Percentiles rank a stretch among this genome's conserved stretches.
These are phyloP conservation scores for Silurus meridionalis DNA, from an alignment of 2,113 vertebrate genomes.

Conservation along the genomic window DNA sequence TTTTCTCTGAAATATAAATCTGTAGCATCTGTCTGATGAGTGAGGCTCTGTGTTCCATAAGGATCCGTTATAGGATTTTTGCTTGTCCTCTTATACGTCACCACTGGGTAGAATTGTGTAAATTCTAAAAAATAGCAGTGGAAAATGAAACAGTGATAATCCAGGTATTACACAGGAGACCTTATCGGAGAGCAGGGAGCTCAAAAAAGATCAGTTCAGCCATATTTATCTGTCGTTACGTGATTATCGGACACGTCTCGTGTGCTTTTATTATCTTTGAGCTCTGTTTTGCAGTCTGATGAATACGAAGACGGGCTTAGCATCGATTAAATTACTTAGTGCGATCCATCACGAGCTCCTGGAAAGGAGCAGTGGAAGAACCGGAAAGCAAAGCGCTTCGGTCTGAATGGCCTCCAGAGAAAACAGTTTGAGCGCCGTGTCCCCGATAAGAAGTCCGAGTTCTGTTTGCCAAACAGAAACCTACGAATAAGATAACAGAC, in stretches of 20 bases:
- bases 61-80: background rate
- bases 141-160: slow-evolving; percentile 22
- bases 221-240: slow-evolving; percentile 43
- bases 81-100: slow-evolving; percentile 16
- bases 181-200: slow-evolving; percentile 41
- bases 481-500: slow-evolving; percentile 37
- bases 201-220: slow-evolving; percentile 36
- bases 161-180: slow-evolving; percentile 39
- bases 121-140: slow-evolving; percentile 8
- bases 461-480: slow-evolving; percentile 16
- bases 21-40: slow-evolving; percentile 27
- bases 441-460: background rate
- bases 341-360: slow-evolving; percentile 48
- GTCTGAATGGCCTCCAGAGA: slow-evolving; percentile 14
- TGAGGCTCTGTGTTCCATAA: slow-evolving; percentile 9
- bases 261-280: slow-evolving; percentile 51
- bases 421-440: slow-evolving; percentile 16
- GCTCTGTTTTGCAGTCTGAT: slow-evolving; percentile 46
- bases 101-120: slow-evolving; percentile 26
- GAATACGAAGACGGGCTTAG: slow-evolving; percentile 47
- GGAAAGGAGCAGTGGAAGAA: slow-evolving; percentile 36
- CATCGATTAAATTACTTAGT: slow-evolving; percentile 50
- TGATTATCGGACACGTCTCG: slow-evolving; percentile 43
- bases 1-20: slow-evolving; percentile 24
- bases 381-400: slow-evolving; percentile 17